Conservation (phyloP, 2,797 vertebrate genomes). For the Cossypha heuglini region DNA sequence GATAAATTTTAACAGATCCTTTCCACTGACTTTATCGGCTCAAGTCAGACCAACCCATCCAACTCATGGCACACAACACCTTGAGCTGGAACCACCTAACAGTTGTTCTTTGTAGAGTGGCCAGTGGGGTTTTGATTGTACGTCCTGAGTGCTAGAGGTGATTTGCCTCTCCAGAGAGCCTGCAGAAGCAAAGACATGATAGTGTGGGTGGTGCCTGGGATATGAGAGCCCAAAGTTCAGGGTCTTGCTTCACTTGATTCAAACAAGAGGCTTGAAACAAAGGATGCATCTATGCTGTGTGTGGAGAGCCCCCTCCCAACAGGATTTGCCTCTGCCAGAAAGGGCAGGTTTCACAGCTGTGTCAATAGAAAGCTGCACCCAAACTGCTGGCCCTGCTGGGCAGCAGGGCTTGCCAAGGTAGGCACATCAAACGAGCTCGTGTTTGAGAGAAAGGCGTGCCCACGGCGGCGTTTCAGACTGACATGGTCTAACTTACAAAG, state of each 20-base stretch:
- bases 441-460: not conserved
- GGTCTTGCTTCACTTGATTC: not conserved
- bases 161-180: not conserved
- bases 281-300: not conserved
- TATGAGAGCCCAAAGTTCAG: not conserved
- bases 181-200: not conserved
- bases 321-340: not conserved
- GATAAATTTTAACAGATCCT: not conserved
- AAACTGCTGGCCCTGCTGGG: not conserved
- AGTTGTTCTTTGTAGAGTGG: not conserved
- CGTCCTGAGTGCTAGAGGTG: not conserved
- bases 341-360: not conserved
- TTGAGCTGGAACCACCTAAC: not conserved
- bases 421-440: not conserved
- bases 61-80: not conserved
- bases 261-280: constrained; percentile 7
- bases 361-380: constrained; percentile 40
- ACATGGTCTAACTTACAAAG: not conserved
- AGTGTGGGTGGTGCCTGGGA: fast-evolving
- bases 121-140: fast-evolving
- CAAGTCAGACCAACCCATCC: not conserved
- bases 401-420: not conserved
- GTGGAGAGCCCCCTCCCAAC: not conserved
- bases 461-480: fast-evolving
- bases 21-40: not conserved